Evolutionary conservation across 2,888 invertebrate species (phyloP).

Genomic region (Malthinus flaveolus): DNA sequence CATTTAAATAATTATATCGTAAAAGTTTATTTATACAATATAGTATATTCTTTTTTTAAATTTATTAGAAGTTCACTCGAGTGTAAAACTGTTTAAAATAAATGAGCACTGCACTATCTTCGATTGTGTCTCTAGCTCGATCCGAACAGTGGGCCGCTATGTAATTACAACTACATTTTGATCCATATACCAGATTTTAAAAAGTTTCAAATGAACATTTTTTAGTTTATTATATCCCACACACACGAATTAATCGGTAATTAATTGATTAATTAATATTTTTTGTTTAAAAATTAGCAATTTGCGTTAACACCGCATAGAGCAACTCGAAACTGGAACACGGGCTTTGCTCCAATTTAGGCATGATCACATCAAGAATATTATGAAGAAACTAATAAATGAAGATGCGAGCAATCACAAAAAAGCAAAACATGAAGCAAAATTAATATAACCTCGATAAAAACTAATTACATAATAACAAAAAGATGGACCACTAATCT

Average conservation of each 20-base stretch:
- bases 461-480: slow-evolving; percentile 23
- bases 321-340: slow-evolving; percentile 26
- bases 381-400: slow-evolving; percentile 17
- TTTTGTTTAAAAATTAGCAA: slow-evolving; percentile 29
- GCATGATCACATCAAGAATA: slow-evolving; percentile 35
- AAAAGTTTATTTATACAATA: slow-evolving; percentile 33
- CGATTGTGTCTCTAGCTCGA: slow-evolving; percentile 46
- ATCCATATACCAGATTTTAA: slow-evolving; percentile 51
- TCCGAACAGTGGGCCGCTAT: slow-evolving; percentile 54
- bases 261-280: slow-evolving; percentile 10
- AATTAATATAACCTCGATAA: slow-evolving; percentile 21
- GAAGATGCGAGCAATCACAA: slow-evolving; percentile 23
- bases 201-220: slow-evolving; percentile 38
- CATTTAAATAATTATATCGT: slow-evolving; percentile 43
- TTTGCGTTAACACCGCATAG: slow-evolving; percentile 28
- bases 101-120: slow-evolving; percentile 51
- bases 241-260: slow-evolving; percentile 46
- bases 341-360: slow-evolving; percentile 28
- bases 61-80: slow-evolving; percentile 48
- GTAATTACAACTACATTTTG: slow-evolving; percentile 47
- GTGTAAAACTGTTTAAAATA: slow-evolving; percentile 44
- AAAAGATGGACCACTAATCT: slow-evolving; percentile 35
- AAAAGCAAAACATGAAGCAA: slow-evolving; percentile 31
- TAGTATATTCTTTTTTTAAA: slow-evolving; percentile 45
- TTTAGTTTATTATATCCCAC: slow-evolving; percentile 43